These are phyloP conservation scores for Argyrosomus regius DNA, from an alignment of 2,797 vertebrate species.

Conservation along the genomic window DNA sequence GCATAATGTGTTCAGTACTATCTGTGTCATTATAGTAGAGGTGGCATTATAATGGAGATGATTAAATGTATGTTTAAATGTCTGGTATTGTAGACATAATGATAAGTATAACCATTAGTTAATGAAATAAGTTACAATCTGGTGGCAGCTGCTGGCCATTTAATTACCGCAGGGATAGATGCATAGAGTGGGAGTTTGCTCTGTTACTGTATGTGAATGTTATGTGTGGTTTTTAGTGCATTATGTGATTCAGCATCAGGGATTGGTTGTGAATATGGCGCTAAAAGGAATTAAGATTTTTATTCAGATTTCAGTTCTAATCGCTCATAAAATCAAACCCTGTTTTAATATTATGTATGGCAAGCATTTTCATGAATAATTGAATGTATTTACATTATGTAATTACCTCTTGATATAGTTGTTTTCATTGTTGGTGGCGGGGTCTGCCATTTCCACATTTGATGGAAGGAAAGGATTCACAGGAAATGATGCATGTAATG, in stretches of 20 bases:
- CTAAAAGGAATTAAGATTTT: neutral
- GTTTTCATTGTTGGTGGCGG: neutral
- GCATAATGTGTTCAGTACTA: neutral
- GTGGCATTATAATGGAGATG: constrained; percentile 20
- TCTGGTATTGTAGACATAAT: constrained; percentile 26
- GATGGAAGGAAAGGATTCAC: neutral
- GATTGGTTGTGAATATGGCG: neutral
- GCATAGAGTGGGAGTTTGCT: neutral
- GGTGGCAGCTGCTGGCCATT: constrained; percentile 38
- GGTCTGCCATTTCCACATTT: neutral
- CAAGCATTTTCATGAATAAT: neutral
- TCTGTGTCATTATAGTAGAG: constrained; percentile 1
- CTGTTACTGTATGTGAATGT: neutral
- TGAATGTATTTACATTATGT: neutral
- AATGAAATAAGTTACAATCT: constrained; percentile 49
- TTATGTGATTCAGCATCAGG: neutral
- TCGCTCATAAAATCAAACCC: neutral
- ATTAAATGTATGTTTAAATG: constrained; percentile 56
- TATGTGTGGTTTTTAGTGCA: constrained; percentile 7
- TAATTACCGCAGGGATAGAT: constrained; percentile 19
- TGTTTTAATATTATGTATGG: neutral
- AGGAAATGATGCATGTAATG: neutral
- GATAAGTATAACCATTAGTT: constrained; percentile 55
- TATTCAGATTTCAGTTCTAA: no score
- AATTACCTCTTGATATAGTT: neutral